Evolutionary conservation across 1,140 invertebrate genomes (phyloP), one percentile per base, ranked within the genome.

Genomic region (Brachionus plicatilis): DNA sequence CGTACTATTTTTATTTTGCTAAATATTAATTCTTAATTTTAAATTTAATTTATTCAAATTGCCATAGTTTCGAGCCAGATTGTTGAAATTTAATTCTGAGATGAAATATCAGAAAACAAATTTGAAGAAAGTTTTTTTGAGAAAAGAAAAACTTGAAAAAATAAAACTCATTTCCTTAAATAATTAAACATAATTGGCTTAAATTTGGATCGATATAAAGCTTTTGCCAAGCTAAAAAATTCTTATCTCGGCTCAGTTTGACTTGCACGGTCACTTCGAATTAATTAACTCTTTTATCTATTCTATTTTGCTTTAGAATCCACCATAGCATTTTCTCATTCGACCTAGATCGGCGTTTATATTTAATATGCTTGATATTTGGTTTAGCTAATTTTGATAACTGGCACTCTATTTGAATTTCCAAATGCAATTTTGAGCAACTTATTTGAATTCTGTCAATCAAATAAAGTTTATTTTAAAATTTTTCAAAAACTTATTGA

Each of bases 1-100:
- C 53, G 53, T 60, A 60, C 53, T 60, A 60, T 60, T 60, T 24
- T 60, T 60, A 60, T 60, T 60, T 60, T 60, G 53, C 17, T 60
- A 60, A 60, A 60, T 24, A 60, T 60, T 60, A 60, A 60, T 60
- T 60, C 53, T 60, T 14, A 68, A 68, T 68, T 68, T 68, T 68
- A 68, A 68, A 68, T 68, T 68, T 68, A 68, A 68, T 68, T 68
- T 68, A 68, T 68, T 68, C 66, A 33, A 68, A 68, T 68, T 68
- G 12, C 66, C 66, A 68, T 68, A 68, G 66, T 68, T 68, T 68
- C 66, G n/a, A 68, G 66, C n/a, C 66, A 68, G 33, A 68, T 68
- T 68, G 66, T 68, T 68, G 66, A 68, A 68, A n/a, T 14, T 37
- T 68, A 37, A 14, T 68, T 14, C n/a, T 20, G 53, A 60, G 53